A percentile compares a stretch with the other conserved stretches of the same genome.
These are phyloP conservation scores for Eutolmus rufibarbis DNA, from an alignment of 2,888 invertebrate genomes.

Conservation along the genomic window DNA sequence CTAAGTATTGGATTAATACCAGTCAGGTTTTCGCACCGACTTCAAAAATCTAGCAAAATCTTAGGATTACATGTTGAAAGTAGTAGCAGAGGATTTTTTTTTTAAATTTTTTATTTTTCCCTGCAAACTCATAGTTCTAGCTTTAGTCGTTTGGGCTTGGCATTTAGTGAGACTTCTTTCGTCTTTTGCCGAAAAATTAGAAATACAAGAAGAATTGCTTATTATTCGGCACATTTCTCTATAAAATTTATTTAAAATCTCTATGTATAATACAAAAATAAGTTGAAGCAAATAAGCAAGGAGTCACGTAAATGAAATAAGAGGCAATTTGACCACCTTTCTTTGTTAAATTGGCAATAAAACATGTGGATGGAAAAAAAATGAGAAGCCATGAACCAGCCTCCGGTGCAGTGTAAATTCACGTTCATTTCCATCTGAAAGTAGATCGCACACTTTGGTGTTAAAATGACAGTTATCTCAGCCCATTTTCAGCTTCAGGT, in stretches of 20 bases:
- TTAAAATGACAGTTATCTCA: slow-evolving; percentile 33
- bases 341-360: not conserved
- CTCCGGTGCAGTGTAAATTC: not conserved
- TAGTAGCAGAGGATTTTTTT: no score
- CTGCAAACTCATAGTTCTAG: no score
- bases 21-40: no score
- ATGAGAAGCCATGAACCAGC: not conserved
- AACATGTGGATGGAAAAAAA: not conserved
- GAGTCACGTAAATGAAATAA: not conserved
- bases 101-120: no score
- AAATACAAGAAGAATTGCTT: no score
- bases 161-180: no score
- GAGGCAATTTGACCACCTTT: not conserved
- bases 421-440: not conserved
- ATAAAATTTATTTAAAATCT: not conserved
- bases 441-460: slow-evolving; percentile 24
- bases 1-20: no score
- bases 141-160: no score
- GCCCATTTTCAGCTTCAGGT: not conserved
- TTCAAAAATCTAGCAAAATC: no score
- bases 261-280: not conserved
- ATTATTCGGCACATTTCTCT: no score
- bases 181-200: not conserved
- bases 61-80: no score
- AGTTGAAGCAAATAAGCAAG: not conserved